Base-by-base conservation (phyloP, 2,113 vertebrate species). In the Anarrhichthys ocellatus region DNA sequence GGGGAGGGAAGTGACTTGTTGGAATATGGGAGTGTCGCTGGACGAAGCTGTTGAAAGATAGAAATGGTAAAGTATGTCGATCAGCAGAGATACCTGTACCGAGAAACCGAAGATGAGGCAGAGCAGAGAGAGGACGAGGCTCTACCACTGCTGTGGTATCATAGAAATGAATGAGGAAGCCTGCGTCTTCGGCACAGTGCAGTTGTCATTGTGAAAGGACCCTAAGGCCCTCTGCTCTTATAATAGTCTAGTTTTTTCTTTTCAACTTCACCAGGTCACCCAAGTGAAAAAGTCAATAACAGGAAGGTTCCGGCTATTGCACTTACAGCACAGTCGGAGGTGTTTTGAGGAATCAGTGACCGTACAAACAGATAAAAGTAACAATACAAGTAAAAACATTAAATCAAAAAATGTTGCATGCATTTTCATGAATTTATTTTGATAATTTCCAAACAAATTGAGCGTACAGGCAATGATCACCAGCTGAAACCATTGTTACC, bases 201-300 rank as follows among this genome's bases (percentile, higher is more conserved):
- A 76, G 32, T 13, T 68, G 36, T 56, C 24, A 2, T 32, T 66
- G 56, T 67, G 52, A 72, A 54, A 42, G 15, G 34, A 13, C 71
- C 73, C 29, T 0, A 6, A 58, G 58, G 75, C 62, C 66, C 63
- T 36, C 24, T 70, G 73, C 59, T 76, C 59, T 58, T 81, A 85
- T 76, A 83, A 90, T 85, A 85, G 44, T 76, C 70, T 81, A n/a
- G 54, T 73, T 66, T 32, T 75, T 61, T 81, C 29, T 81, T 65
- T 79, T 66, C 18, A 75, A 52, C 80, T 74, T 76, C 24, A 54
- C 22, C 73, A 24, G 72, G 22, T 87, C 73, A 66, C 56, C 48
- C 59, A 69, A 84, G 64, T 62, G 81, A 83, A n/a, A 64, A 76
- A 69, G 81, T 84, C 75, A 56, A 78, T 85, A 83, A 76, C 34